Evolutionary conservation across 2,113 vertebrate genomes (phyloP).

Genomic region (Silurus asotus): DNA sequence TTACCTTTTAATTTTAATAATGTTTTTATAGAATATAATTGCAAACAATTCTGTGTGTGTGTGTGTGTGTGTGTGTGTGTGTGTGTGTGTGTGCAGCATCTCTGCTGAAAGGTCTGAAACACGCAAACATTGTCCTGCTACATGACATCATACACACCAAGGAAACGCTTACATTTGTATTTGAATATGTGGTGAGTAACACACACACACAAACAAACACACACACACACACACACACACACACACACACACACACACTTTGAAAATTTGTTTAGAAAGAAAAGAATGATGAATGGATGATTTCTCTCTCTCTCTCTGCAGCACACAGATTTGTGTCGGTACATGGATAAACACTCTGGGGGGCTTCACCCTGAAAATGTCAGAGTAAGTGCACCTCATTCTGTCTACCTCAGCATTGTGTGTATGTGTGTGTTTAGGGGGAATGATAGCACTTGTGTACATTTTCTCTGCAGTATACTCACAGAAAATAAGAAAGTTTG

Average conservation of each 20-base stretch:
- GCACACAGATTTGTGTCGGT: constrained; percentile 99
- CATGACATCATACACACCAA: constrained; percentile 99
- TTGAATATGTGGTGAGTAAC: constrained; percentile 96
- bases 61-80: constrained; percentile 5
- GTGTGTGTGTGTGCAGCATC: constrained; percentile 76
- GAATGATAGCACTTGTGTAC: too few relatives aligned
- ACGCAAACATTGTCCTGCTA: constrained; percentile 95
- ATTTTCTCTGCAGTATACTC: not conserved
- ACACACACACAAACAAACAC: not conserved
- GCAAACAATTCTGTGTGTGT: not conserved
- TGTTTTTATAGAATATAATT: not conserved
- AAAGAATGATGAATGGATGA: too few relatives aligned
- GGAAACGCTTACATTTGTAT: constrained; percentile 95
- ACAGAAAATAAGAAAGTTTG: not conserved
- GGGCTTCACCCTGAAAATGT: constrained; percentile 95
- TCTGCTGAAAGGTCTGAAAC: constrained; percentile 95
- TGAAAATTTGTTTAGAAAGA: too few relatives aligned
- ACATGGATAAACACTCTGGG: constrained; percentile 97
- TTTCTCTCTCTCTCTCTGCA: constrained; percentile 57
- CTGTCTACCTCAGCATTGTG: not conserved
- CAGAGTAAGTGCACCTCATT: constrained; percentile 79
- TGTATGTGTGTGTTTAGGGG: constrained; percentile 47
- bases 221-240: not conserved
- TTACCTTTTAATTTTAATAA: not conserved
- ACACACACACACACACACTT: not conserved